Evolutionary conservation across 2,113 vertebrate species (phyloP).

Genomic region (Sialia sialis): DNA sequence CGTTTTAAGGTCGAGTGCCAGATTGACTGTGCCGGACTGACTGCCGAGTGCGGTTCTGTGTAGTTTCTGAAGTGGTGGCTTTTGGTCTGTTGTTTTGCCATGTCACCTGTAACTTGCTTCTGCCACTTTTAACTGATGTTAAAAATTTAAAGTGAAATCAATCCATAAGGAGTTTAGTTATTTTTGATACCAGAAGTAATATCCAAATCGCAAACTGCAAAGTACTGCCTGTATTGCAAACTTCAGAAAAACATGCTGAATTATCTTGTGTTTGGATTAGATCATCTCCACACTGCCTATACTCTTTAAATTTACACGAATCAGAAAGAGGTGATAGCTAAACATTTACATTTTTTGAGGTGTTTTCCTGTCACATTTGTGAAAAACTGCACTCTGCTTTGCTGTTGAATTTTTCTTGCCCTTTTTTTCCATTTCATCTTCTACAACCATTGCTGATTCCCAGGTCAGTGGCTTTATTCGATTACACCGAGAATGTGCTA

Average conservation of each 20-base stretch:
- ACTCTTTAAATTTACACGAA: background rate
- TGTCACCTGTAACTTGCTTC: background rate
- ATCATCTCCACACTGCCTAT: background rate
- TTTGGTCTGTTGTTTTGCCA: rapidly evolving
- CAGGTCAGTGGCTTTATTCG: background rate
- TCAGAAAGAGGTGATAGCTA: background rate
- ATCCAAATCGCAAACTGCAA: background rate
- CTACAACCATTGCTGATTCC: background rate
- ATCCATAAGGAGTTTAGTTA: background rate
- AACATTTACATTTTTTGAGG: background rate
- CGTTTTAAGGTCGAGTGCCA: background rate
- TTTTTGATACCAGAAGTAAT: background rate
- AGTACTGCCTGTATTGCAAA: background rate
- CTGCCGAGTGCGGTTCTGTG: background rate
- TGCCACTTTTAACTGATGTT: background rate
- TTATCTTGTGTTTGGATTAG: background rate
- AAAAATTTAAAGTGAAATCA: background rate
- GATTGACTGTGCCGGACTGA: background rate
- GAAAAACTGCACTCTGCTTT: background rate
- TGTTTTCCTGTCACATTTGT: background rate
- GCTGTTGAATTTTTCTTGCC: background rate
- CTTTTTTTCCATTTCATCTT: background rate
- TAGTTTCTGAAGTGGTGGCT: background rate
- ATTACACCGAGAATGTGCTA: background rate
- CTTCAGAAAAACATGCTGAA: background rate